Evolutionary conservation across 2,113 vertebrate genomes (phyloP), one percentile per base, ranked within the genome.

Genomic region (Oncorhynchus clarkii): DNA sequence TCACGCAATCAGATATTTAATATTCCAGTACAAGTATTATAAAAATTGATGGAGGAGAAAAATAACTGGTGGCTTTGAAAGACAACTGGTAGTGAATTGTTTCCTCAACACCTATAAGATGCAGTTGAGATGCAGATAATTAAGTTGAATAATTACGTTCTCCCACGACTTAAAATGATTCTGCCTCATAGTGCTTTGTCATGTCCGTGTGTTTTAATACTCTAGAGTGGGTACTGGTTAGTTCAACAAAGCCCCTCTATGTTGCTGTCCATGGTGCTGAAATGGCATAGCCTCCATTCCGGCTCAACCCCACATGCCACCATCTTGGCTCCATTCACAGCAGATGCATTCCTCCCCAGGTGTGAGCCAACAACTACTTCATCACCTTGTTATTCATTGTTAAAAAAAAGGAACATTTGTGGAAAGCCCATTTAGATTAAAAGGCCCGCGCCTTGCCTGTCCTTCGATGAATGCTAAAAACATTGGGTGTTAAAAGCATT

Each of bases 261-360:
- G 27, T 49, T 7, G 27, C 82, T 84, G 72, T 84, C 85, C 74
- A 2, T 71, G 72, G 81, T 80, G 75, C 83, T 82, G 82, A 82
- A 20, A 34, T 67, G 48, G 49, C 22, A 4, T 69, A 59, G 26
- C 80, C 20, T 67, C n/a, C 26, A 18, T 48, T 67, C 70, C 31
- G 57, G 71, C 69, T 72, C 45, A 18, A 72, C 78, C 65, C 68
- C 45, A 24, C 39, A n/a, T 2, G 16, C 20, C 45, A 67, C 74
- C 84, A 73, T 75, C 65, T 72, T 67, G 71, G 48, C 78, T 79
- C 65, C 26, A 59, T 49, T 82, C 83, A 60, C 34, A 72, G 12
- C 71, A 66, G 64, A 45, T 71, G 57, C 68, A 45, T 18, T 77
- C 45, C 64, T 65, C 77, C 60, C 24, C n/a, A 62, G 59, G 59